Evolutionary conservation across 2,797 vertebrate species (phyloP), one percentile per base, ranked within the genome.

Genomic region (Gadopsis marmoratus): DNA sequence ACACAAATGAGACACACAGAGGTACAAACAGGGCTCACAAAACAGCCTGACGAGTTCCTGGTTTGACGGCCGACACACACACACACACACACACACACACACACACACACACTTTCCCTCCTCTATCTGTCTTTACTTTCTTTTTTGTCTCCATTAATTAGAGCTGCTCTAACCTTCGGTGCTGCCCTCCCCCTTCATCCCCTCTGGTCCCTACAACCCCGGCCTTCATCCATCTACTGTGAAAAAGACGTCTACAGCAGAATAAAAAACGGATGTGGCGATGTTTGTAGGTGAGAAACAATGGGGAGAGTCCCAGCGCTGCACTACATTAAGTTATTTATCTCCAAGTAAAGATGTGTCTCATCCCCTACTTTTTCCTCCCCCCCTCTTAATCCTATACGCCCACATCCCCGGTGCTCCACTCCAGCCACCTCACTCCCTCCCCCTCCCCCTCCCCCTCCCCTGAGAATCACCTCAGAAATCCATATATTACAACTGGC

Each of bases 271-370:
- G 41, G 84, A 78, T 26, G 53, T 54, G 71, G 68, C 23, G 4
- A 70, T 9, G 9, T 56, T 86, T 83, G 71, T 65, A 63, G 13
- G 21, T n/a, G 17, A 29, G 76, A 65, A 86, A 91, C 86, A 91
- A 91, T 89, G 67, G 72, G 72, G 50, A 75, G 58, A 70, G 75
- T 81, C 82, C 69, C 79, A 1, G 39, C 3, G 59, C 76, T 60
- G 71, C 3, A 33, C 48, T n/a, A 14, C 4, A 58, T 50, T 16
- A 35, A 78, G 85, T 85, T 79, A 93, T 92, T 91, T 74, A 89
- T 94, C 87, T 89, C 84, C 62, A 82, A 71, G 86, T 92, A 79
- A 86, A 86, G 80, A 76, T 76, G 50, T 70, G 74, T 74, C 80
- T 78, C 67, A 47, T 84, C 4, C 45, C 23, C 13, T 55, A 50